These are phyloP conservation scores for Masnerella sp. DNA, from an alignment of 2,888 invertebrate species.

Conservation along the genomic window DNA sequence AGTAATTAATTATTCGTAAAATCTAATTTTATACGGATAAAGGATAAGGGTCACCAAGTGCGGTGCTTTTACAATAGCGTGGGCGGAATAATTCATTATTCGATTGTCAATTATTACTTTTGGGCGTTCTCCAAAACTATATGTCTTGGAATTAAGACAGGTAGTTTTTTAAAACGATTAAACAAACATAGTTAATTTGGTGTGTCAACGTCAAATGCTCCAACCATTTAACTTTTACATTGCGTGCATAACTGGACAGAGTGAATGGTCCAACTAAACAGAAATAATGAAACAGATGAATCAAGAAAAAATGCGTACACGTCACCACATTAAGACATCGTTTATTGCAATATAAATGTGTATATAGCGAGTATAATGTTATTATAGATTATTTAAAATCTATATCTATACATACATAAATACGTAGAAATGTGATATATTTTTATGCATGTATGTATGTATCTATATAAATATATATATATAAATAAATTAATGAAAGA, in stretches of 20 bases:
- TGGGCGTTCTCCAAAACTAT: conserved; percentile 10
- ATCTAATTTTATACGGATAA: conserved; percentile 42
- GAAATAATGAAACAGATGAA: conserved; percentile 4
- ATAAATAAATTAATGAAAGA: conserved; percentile 66
- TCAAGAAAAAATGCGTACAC: conserved; percentile 39
- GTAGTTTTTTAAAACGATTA: conserved; percentile 15
- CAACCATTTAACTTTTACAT: conserved; percentile 54
- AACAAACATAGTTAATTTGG: conserved; percentile 12
- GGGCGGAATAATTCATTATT: conserved; percentile 46
- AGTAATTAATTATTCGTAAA: conserved; percentile 51
- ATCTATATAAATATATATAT: conserved; percentile 55
- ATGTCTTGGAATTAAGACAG: not conserved
- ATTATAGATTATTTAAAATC: conserved; percentile 62
- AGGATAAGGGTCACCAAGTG: not conserved
- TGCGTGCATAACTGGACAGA: conserved; percentile 55
- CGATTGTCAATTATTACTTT: conserved; percentile 36
- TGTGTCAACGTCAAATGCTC: conserved; percentile 21
- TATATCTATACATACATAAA: conserved; percentile 28
- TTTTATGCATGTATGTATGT: conserved; percentile 20
- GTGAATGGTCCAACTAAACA: conserved; percentile 15
- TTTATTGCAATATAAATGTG: conserved; percentile 77
- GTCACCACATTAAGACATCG: conserved; percentile 66
- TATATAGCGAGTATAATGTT: conserved; percentile 73
- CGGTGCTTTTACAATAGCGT: conserved; percentile 14
- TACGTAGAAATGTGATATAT: conserved; percentile 1